phyloP scores from a whole-genome alignment of 2,113 vertebrate species.

The Nasalis larvatus region DNA sequence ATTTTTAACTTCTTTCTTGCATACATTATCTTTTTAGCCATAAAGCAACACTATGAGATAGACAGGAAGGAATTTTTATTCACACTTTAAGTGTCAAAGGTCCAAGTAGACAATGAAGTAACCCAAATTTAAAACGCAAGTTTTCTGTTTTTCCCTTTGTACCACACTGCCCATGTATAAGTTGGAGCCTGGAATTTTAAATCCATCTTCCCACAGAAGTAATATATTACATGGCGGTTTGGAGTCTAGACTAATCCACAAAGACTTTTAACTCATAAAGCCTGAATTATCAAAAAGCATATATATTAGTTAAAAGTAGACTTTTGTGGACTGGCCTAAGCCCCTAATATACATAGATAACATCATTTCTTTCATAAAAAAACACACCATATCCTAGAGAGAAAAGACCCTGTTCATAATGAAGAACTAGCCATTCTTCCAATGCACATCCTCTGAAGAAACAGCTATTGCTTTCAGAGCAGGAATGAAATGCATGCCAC shows the following conservation, averaged over 20 bases:
- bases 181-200: neutral
- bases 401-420: neutral
- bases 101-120: neutral
- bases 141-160: constrained; percentile 10
- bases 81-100: neutral
- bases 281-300: neutral
- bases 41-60: neutral
- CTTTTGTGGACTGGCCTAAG: neutral
- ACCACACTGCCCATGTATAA: neutral
- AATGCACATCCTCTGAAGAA: neutral
- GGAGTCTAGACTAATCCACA: neutral
- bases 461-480: neutral
- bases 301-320: neutral
- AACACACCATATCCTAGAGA: neutral
- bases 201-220: neutral
- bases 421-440: neutral
- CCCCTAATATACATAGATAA: neutral
- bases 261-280: neutral
- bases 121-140: neutral
- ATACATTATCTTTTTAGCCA: neutral
- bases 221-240: neutral
- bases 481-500: neutral
- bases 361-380: neutral
- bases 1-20: neutral
- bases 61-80: neutral